A percentile compares a stretch with the other conserved stretches of the same genome.
These are phyloP conservation scores for Pipistrellus pygmaeus DNA, from an alignment of 2,797 vertebrate species.

Conservation along the genomic window DNA sequence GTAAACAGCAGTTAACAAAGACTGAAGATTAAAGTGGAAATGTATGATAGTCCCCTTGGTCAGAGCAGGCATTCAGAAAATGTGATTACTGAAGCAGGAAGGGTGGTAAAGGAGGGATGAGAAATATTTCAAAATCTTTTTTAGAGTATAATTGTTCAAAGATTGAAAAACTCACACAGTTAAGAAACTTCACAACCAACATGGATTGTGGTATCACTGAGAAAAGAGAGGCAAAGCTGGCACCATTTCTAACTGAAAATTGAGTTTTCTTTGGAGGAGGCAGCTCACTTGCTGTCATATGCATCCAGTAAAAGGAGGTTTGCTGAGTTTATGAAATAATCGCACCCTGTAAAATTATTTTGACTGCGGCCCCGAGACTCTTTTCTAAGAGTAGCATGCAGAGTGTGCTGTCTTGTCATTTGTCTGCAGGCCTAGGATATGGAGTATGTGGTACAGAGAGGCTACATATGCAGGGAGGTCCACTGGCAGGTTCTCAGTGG, in stretches of 20 bases:
- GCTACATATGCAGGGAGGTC: accelerated
- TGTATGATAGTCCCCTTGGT: neutral
- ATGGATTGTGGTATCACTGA: neutral
- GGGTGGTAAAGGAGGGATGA: neutral
- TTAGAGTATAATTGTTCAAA: neutral
- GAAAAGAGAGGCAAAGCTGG: neutral
- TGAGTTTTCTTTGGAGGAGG: neutral
- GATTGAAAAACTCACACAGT: neutral
- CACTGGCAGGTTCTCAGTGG: neutral
- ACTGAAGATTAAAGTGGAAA: neutral
- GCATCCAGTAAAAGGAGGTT: neutral
- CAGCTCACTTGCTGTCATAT: neutral
- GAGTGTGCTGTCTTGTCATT: neutral
- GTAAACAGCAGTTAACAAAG: neutral
- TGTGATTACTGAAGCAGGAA: neutral
- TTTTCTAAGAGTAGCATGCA: neutral
- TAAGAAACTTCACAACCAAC: neutral
- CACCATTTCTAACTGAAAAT: neutral
- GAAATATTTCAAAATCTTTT: neutral
- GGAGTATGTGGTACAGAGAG: accelerated
- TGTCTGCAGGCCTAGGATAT: neutral
- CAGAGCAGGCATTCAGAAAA: neutral
- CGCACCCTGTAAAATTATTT: conserved; percentile 58
- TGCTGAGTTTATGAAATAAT: neutral
- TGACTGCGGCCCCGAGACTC: conserved; percentile 55